Base-by-base conservation (phyloP, 1,140 invertebrate species). In the Hydropsyche tenuis region DNA sequence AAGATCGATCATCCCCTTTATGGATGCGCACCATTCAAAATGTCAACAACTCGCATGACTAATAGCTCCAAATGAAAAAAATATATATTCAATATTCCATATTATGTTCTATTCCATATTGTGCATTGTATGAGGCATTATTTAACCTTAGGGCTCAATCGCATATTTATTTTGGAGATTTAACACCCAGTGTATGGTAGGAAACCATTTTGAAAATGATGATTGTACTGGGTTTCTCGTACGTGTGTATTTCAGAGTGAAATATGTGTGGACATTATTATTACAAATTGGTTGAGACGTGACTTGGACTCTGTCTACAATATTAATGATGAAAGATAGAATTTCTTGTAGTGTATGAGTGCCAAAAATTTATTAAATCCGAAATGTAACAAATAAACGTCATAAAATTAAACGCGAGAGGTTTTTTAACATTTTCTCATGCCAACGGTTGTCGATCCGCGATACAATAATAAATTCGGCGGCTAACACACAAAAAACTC, bases 1-100 rank as follows among this genome's bases (percentile, higher is more conserved):
- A 20, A n/a, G 23, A 73, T 73, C 60, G 62, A 66, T 73, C 72
- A 73, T 73, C 63, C 72, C 60, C 27, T 66, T 27, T 27, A 46
- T 22, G 42, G 25, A 72, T 48, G 46, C 65, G 42, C 27, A 18
- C 56, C 23, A 69, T 69, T 73, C 70, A 42, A 63, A 51, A 51
- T 60, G 65, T 76, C 75, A 76, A 76, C 75, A 76, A 73, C 56
- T 76, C 72, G 20, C 25, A 27, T 56, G 30, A 71, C 69, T 42
- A 71, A 71, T 71, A n/a, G 69, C 30, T 43, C 37, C 16, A 65
- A 23, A 60, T 60, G 18, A 18, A 53, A 53, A 53, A 9, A n/a
- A n/a, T 18, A 27, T 23, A 45, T 48, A 23, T 69, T 69, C 25
- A 51, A 37, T 25, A 22, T 51, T 16, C 25, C n/a, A n/a, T n/a